These are phyloP conservation scores for Megalops cyprinoides DNA, from an alignment of 2,797 vertebrate genomes.

Conservation along the genomic window DNA sequence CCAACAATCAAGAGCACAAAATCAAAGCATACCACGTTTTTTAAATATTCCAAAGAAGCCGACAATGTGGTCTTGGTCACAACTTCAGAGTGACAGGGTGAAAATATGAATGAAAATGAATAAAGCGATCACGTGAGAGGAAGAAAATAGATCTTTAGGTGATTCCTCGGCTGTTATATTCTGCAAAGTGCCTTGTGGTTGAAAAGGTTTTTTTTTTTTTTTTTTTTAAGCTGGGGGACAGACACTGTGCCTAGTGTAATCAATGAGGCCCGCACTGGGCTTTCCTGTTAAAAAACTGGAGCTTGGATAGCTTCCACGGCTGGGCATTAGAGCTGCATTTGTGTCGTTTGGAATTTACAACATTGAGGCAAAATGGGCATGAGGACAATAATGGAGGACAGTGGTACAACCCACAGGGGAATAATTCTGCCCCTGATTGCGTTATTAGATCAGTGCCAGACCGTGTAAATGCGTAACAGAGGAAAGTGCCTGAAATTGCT, in stretches of 20 bases:
- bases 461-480: slow-evolving; percentile 6
- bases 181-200: slow-evolving; percentile 63
- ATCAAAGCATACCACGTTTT: slow-evolving; percentile 24
- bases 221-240: slow-evolving; percentile 71
- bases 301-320: slow-evolving; percentile 79
- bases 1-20: background rate
- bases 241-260: slow-evolving; percentile 79
- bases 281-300: slow-evolving; percentile 66
- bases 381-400: slow-evolving; percentile 75
- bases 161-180: slow-evolving; percentile 27
- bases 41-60: slow-evolving; percentile 9
- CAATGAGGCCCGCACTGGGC: slow-evolving; percentile 78
- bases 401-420: slow-evolving; percentile 26
- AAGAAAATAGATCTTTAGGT: background rate
- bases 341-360: slow-evolving; percentile 85
- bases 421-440: background rate
- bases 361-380: slow-evolving; percentile 80
- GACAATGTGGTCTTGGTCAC: background rate
- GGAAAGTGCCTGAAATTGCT: background rate
- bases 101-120: background rate
- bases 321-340: slow-evolving; percentile 82
- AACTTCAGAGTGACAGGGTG: background rate
- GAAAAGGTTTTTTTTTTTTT: slow-evolving; percentile 62
- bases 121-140: slow-evolving; percentile 5
- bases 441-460: slow-evolving; percentile 10